phyloP scores from a whole-genome alignment of 2,888 invertebrate species.

The Cerastis rubricosa region DNA sequence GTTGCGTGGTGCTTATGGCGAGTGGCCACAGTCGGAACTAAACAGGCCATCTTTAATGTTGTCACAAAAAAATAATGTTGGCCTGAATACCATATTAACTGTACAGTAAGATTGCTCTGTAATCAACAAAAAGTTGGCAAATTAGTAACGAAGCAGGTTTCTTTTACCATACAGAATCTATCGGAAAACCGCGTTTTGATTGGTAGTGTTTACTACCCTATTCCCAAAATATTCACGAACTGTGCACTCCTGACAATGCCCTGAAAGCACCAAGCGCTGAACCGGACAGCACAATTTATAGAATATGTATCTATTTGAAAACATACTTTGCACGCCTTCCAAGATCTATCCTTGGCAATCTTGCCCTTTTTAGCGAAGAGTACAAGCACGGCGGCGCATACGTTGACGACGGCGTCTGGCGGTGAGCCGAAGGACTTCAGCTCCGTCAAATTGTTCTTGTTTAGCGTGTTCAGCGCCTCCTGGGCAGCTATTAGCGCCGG shows the following conservation, averaged over 20 bases:
- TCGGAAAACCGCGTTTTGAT: neutral
- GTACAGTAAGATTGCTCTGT: neutral
- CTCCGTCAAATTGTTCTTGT: conserved; percentile 98
- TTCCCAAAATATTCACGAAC: neutral
- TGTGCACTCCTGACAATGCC: neutral
- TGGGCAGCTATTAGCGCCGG: conserved; percentile 97
- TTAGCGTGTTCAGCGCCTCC: conserved; percentile 97
- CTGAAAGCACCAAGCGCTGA: neutral
- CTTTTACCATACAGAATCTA: neutral
- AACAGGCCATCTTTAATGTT: neutral
- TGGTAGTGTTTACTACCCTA: neutral
- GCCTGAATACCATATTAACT: neutral
- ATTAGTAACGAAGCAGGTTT: neutral
- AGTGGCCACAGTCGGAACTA: neutral
- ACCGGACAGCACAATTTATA: neutral
- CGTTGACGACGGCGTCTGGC: conserved; percentile 96
- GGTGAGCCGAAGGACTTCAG: conserved; percentile 98
- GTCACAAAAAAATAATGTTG: neutral
- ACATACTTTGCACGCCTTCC: conserved; percentile 96
- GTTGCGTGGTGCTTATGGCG: neutral
- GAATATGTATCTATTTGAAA: neutral
- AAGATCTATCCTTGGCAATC: conserved; percentile 97
- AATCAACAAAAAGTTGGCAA: neutral
- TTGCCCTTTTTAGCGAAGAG: conserved; percentile 96
- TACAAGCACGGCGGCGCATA: conserved; percentile 96